Percentiles rank a stretch among this genome's conserved stretches.
These are phyloP conservation scores for Proisotoma minuta DNA, from an alignment of 2,888 invertebrate genomes.

Conservation along the genomic window DNA sequence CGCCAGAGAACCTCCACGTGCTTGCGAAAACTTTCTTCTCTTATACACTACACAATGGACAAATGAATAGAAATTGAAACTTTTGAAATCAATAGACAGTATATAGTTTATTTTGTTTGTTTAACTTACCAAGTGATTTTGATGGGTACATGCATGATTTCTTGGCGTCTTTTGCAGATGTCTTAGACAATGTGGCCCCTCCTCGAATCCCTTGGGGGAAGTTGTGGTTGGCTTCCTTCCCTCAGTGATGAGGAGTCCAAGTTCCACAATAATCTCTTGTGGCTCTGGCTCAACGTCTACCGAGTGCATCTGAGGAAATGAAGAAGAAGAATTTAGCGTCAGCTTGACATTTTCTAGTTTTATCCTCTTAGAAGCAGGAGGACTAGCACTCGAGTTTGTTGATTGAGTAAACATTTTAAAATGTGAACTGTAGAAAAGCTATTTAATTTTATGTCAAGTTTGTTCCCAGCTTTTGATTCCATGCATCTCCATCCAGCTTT, in stretches of 20 bases:
- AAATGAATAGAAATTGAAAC: background rate
- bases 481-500: too few species aligned
- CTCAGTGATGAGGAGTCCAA: slow-evolving; percentile 62
- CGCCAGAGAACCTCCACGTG: slow-evolving; percentile 64
- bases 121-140: slow-evolving; percentile 48
- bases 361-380: background rate
- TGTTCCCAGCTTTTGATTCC: background rate
- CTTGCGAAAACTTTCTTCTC: slow-evolving; percentile 55
- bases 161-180: slow-evolving; percentile 32
- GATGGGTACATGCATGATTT: slow-evolving; percentile 49
- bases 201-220: slow-evolving; percentile 58
- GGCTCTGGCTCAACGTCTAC: slow-evolving; percentile 48
- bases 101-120: slow-evolving; percentile 1
- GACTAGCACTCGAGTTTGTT: background rate
- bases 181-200: slow-evolving; percentile 59
- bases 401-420: background rate
- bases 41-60: slow-evolving; percentile 54
- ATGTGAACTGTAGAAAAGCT: too few species aligned
- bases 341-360: background rate
- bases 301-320: slow-evolving; percentile 5
- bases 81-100: background rate
- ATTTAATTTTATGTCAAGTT: background rate
- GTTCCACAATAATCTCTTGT: slow-evolving; percentile 56
- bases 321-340: background rate
- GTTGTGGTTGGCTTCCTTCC: slow-evolving; percentile 54